phyloP scores from a whole-genome alignment of 2,797 vertebrate species.

The Helicolenus hilgendorfi region DNA sequence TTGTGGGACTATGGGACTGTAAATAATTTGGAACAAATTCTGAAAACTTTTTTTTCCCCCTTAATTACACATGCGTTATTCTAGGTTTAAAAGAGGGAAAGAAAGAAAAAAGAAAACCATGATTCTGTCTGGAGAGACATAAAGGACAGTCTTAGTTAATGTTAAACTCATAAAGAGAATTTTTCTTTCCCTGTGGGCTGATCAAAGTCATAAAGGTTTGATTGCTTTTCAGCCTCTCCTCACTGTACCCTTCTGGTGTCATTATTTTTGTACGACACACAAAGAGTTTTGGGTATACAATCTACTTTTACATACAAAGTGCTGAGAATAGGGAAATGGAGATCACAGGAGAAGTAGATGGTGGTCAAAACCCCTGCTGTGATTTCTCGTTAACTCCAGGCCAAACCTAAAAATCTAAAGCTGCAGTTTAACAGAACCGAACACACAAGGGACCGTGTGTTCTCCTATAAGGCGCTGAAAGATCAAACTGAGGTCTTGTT shows the following conservation, averaged over 20 bases:
- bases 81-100: not conserved
- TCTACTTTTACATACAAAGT: conserved; percentile 11
- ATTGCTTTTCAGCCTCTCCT: conserved; percentile 20
- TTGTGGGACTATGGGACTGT: not conserved
- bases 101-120: not conserved
- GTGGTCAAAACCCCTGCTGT: conserved; percentile 54
- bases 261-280: conserved; percentile 11
- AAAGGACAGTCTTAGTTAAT: conserved; percentile 22
- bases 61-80: conserved; percentile 1
- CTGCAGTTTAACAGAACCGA: conserved; percentile 64
- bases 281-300: conserved; percentile 8
- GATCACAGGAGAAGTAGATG: conserved; percentile 34
- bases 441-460: conserved; percentile 45
- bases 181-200: not conserved
- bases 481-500: conserved; percentile 66
- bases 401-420: conserved; percentile 53
- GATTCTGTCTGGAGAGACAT: conserved; percentile 27
- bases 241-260: conserved; percentile 17
- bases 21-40: not conserved
- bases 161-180: conserved; percentile 35
- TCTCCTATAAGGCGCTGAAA: conserved; percentile 19
- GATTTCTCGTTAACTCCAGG: conserved; percentile 69
- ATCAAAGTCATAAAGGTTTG: conserved; percentile 43
- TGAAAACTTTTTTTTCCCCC: not conserved
- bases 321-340: conserved; percentile 25